Evolutionary conservation across 2,888 invertebrate species (phyloP).

Genomic region (Callimorpha dominula): DNA sequence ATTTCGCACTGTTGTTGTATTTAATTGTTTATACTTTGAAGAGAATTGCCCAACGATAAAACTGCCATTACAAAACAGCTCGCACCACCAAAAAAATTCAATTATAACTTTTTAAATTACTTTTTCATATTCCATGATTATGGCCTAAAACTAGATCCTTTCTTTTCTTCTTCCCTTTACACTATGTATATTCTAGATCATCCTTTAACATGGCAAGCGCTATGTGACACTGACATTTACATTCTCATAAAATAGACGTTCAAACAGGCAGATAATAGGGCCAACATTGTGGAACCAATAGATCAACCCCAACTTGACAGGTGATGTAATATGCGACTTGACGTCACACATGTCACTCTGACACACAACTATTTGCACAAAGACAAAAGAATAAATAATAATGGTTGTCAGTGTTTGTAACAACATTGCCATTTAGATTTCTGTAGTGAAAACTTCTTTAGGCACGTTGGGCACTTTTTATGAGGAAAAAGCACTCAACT

Average conservation of each 20-base stretch:
- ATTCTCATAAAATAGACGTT: constrained; percentile 25
- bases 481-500: too few species aligned
- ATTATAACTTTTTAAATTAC: background rate
- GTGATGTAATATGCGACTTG: constrained; percentile 24
- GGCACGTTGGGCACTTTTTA: too few species aligned
- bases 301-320: constrained; percentile 25
- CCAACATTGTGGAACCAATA: constrained; percentile 23
- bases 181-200: background rate
- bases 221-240: constrained; percentile 19
- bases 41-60: too few species aligned
- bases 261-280: constrained; percentile 13
- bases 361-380: constrained; percentile 12
- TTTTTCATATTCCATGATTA: background rate
- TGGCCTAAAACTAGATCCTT: background rate
- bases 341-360: constrained; percentile 17
- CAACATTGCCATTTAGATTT: background rate
- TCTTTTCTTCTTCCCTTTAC: background rate
- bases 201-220: constrained; percentile 2
- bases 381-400: constrained; percentile 4
- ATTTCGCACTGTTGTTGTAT: too few species aligned
- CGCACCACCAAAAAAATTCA: background rate
- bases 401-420: background rate
- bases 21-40: too few species aligned
- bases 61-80: too few species aligned
- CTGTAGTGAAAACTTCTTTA: too few species aligned